These are phyloP conservation scores for Caloenas nicobarica DNA, from an alignment of 2,113 vertebrate genomes.

Conservation along the genomic window DNA sequence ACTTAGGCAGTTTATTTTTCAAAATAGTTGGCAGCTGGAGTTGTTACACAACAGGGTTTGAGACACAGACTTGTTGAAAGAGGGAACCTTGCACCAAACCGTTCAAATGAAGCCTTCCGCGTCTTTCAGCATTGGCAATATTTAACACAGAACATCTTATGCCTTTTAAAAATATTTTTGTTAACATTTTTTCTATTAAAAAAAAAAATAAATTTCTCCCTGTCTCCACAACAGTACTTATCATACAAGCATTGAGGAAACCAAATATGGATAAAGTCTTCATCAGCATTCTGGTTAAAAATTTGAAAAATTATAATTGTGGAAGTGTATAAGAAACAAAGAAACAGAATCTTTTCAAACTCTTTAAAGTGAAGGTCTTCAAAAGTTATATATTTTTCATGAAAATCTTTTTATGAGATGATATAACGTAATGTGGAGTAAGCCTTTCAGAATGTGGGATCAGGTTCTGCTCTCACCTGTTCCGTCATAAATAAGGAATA, in stretches of 20 bases:
- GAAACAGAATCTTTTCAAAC: neutral
- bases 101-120: conserved; percentile 25
- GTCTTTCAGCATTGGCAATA: conserved; percentile 19
- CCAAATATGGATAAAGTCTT: neutral
- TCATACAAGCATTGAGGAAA: neutral
- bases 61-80: conserved; percentile 57
- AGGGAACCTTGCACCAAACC: conserved; percentile 42
- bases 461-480: neutral
- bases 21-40: conserved; percentile 45
- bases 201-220: neutral
- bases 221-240: neutral
- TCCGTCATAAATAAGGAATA: neutral
- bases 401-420: neutral
- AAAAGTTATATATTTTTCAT: neutral
- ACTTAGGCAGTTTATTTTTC: conserved; percentile 59
- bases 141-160: conserved; percentile 23
- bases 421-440: neutral
- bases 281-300: neutral
- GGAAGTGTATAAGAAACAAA: neutral
- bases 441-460: neutral
- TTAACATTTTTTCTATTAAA: neutral
- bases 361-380: neutral
- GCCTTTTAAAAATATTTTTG: conserved; percentile 11
- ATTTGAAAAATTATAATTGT: neutral
- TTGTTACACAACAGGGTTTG: conserved; percentile 49